These are phyloP conservation scores for Orchesella flavescens DNA, from an alignment of 2,888 invertebrate genomes.

Conservation along the genomic window DNA sequence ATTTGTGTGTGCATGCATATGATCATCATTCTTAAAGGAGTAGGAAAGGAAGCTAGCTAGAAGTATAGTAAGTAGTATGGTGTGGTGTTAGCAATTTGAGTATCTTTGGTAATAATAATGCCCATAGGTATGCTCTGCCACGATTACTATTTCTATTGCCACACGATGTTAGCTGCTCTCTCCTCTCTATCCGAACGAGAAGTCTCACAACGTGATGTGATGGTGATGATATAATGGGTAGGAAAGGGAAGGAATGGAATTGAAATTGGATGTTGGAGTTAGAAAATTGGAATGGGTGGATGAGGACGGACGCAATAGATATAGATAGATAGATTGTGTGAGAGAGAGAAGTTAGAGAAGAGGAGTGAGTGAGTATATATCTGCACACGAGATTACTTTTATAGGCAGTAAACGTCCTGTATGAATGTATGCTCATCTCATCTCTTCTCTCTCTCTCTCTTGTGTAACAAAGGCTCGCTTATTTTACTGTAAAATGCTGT, in stretches of 20 bases:
- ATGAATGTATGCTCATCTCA: background rate
- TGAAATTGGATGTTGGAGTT: conserved; percentile 64
- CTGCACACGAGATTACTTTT: background rate
- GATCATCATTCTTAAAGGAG: background rate
- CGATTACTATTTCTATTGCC: conserved; percentile 65
- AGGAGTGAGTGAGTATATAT: too few relatives aligned
- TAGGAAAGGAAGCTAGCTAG: too few relatives aligned
- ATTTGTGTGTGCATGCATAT: conserved; percentile 30
- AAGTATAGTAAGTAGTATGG: background rate
- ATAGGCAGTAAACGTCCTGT: background rate
- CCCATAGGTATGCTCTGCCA: conserved; percentile 65
- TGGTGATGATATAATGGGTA: conserved; percentile 64
- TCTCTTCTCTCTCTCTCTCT: background rate
- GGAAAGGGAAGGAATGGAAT: conserved; percentile 60
- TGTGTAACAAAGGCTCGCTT: background rate
- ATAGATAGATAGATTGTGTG: conserved; percentile 43
- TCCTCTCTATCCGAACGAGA: too few relatives aligned
- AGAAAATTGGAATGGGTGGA: conserved; percentile 64
- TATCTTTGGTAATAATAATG: conserved; percentile 65
- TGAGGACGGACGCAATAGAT: conserved; percentile 35
- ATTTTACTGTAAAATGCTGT: conserved; percentile 43
- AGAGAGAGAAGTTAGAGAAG: too few relatives aligned
- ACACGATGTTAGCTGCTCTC: conserved; percentile 38
- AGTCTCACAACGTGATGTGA: too few relatives aligned
- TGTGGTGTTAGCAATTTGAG: too few relatives aligned